A percentile compares a stretch with the other conserved stretches of the same genome.
Conservation (phyloP, 2,888 invertebrate species). For the Teleiodes luculella region DNA sequence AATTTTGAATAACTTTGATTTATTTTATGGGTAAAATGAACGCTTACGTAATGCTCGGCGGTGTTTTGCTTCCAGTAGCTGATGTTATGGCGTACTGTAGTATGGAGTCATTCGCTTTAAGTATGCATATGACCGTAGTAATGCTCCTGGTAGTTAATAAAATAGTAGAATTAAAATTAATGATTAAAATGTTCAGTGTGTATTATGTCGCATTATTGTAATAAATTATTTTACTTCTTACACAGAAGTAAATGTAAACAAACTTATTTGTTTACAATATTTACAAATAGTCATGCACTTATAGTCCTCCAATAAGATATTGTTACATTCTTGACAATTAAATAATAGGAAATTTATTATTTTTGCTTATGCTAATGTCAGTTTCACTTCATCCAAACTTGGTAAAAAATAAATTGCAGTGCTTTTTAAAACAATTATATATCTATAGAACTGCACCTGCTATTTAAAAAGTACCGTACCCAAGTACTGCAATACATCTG, state of each 20-base stretch:
- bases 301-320: too few relatives aligned
- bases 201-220: too few relatives aligned
- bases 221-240: too few relatives aligned
- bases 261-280: too few relatives aligned
- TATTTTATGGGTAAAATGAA: slow-evolving; percentile 11
- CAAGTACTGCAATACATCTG: background rate
- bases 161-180: too few relatives aligned
- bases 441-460: background rate
- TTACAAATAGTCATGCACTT: too few relatives aligned
- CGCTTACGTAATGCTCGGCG: slow-evolving; percentile 8
- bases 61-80: slow-evolving; percentile 2
- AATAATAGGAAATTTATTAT: too few relatives aligned
- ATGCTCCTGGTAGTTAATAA: background rate
- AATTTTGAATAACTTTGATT: slow-evolving; percentile 6
- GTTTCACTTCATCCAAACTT: background rate
- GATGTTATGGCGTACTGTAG: slow-evolving; percentile 25
- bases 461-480: background rate
- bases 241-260: too few relatives aligned
- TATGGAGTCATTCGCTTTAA: slow-evolving; percentile 45
- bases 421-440: too few relatives aligned
- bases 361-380: background rate
- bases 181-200: too few relatives aligned
- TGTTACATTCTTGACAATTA: too few relatives aligned
- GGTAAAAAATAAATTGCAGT: background rate
- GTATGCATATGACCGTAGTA: slow-evolving; percentile 34